These are phyloP conservation scores for Lagorchestes hirsutus DNA, from an alignment of 2,797 vertebrate species.

Conservation along the genomic window DNA sequence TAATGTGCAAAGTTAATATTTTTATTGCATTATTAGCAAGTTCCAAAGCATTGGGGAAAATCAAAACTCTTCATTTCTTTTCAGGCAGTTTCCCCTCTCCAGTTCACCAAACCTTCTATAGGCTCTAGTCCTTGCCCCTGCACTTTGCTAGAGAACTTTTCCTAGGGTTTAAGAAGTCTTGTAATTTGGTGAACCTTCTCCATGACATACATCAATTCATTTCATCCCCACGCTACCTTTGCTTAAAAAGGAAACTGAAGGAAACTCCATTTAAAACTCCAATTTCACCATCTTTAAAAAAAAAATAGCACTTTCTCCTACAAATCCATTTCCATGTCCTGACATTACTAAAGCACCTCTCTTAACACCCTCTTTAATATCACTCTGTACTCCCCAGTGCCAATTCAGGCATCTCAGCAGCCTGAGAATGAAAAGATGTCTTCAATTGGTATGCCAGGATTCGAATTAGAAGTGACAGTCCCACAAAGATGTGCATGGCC, in stretches of 20 bases:
- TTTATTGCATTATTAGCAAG: background rate
- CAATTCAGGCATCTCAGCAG: background rate
- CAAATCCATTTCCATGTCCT: background rate
- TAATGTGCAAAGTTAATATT: fast-evolving
- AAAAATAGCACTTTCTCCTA: background rate
- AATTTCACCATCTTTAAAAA: no score
- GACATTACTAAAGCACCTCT: background rate
- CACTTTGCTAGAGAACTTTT: background rate
- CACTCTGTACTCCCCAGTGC: background rate
- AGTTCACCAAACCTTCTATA: fast-evolving
- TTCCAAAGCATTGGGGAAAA: fast-evolving
- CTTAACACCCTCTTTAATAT: background rate
- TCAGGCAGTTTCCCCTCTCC: fast-evolving
- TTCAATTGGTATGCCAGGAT: background rate
- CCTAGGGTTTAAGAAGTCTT: fast-evolving
- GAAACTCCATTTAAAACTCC: background rate
- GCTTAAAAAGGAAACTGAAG: background rate
- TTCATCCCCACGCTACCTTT: background rate
- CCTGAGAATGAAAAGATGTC: background rate
- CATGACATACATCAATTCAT: background rate
- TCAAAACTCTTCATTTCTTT: fast-evolving
- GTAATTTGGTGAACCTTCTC: background rate
- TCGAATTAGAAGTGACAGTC: background rate
- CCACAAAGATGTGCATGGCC: background rate
- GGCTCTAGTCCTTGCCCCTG: background rate